Evolutionary conservation across 2,113 vertebrate species (phyloP).

Genomic region (Nyctibius bracteatus): DNA sequence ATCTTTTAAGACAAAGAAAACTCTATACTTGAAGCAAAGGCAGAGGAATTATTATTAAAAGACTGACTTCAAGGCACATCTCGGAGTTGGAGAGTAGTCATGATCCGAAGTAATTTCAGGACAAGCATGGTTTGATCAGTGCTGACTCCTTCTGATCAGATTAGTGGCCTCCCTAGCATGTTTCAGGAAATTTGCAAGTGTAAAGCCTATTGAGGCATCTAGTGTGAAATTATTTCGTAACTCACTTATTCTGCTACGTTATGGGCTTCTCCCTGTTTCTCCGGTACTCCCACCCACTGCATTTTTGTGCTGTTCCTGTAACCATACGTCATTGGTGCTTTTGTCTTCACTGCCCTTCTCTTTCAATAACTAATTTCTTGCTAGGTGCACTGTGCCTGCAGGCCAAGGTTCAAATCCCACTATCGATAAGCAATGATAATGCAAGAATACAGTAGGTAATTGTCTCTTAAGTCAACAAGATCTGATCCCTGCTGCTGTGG

Average conservation of each 20-base stretch:
- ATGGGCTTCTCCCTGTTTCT: background rate
- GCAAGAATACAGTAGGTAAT: background rate
- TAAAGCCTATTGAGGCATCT: background rate
- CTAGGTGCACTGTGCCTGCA: background rate
- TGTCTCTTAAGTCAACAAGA: background rate
- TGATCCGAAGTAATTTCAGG: background rate
- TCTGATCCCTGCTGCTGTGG: background rate
- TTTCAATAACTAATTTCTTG: background rate
- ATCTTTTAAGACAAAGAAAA: background rate
- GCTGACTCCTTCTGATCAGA: background rate
- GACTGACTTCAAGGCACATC: background rate
- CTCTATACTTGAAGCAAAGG: background rate
- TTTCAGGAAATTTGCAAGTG: background rate
- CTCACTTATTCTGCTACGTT: background rate
- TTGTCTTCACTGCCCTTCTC: background rate
- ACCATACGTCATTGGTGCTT: background rate
- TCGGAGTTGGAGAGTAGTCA: background rate
- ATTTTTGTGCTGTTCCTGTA: background rate
- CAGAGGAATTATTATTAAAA: background rate
- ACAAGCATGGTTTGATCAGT: background rate
- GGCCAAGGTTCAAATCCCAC: background rate
- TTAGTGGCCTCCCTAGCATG: background rate
- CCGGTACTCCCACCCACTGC: fast-evolving
- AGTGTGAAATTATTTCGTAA: background rate
- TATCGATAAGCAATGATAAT: background rate